These are phyloP conservation scores for Himalopsyche anomala DNA, from an alignment of 2,888 invertebrate species.

Conservation along the genomic window DNA sequence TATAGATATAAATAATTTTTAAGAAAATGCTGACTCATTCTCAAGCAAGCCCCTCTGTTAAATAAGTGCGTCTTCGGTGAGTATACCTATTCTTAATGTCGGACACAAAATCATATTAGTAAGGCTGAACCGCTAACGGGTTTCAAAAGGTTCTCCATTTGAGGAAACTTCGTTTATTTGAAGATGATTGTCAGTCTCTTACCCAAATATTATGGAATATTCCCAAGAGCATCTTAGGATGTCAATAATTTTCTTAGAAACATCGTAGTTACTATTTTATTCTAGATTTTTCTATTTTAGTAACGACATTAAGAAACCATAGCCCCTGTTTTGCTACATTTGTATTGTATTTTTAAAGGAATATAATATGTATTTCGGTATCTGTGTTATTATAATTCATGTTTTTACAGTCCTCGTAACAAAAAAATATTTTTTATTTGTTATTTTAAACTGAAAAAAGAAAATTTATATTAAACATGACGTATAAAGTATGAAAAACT, in stretches of 20 bases:
- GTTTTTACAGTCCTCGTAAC: too few relatives aligned
- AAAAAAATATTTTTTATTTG: too few relatives aligned
- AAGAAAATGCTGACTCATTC: not conserved
- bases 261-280: conserved; percentile 37
- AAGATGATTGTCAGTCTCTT: conserved; percentile 66
- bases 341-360: not conserved
- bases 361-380: not conserved
- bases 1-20: not conserved
- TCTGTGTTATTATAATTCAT: not conserved
- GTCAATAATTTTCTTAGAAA: conserved; percentile 38
- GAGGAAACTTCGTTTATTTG: conserved; percentile 53
- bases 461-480: too few relatives aligned
- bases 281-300: conserved; percentile 46
- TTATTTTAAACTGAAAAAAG: too few relatives aligned
- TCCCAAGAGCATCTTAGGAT: conserved; percentile 39
- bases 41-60: not conserved
- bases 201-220: conserved; percentile 61
- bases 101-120: conserved; percentile 29
- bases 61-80: not conserved
- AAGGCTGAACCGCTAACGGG: conserved; percentile 45
- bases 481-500: not conserved
- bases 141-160: conserved; percentile 42
- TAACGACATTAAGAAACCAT: conserved; percentile 47
- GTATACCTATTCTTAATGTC: not conserved
- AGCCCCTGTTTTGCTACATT: conserved; percentile 38